These are phyloP conservation scores for Alca torda DNA, from an alignment of 2,797 vertebrate genomes.

Conservation along the genomic window DNA sequence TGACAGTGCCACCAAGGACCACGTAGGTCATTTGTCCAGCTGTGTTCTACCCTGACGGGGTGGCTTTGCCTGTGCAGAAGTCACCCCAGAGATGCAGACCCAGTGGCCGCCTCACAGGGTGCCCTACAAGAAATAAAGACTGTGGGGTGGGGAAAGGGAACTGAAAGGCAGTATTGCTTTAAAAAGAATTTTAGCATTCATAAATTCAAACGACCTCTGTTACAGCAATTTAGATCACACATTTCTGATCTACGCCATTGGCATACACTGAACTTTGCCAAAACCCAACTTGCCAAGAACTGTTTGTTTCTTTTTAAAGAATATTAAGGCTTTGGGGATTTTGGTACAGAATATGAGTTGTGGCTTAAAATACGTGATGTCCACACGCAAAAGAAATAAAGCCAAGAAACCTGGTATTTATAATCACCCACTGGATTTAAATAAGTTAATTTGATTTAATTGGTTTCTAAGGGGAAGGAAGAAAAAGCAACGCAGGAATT, in stretches of 20 bases:
- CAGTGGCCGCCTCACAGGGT: fast-evolving
- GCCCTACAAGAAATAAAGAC: not conserved
- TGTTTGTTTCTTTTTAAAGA: not conserved
- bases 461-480: slow-evolving; percentile 36
- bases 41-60: fast-evolving
- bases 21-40: not conserved
- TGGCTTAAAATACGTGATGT: not conserved
- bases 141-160: not conserved
- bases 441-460: slow-evolving; percentile 6
- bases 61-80: fast-evolving
- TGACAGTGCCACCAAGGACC: fast-evolving
- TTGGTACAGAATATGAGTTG: not conserved
- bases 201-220: not conserved
- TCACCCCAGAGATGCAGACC: fast-evolving
- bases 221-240: not conserved
- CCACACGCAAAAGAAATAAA: not conserved
- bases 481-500: slow-evolving; percentile 17
- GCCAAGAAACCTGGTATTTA: not conserved
- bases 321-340: not conserved
- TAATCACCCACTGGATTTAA: slow-evolving; percentile 7
- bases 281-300: not conserved
- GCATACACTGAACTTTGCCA: not conserved
- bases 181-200: not conserved
- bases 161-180: not conserved
- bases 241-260: not conserved